Conservation (phyloP, 2,797 vertebrate genomes). For the Lagodon rhomboides region DNA sequence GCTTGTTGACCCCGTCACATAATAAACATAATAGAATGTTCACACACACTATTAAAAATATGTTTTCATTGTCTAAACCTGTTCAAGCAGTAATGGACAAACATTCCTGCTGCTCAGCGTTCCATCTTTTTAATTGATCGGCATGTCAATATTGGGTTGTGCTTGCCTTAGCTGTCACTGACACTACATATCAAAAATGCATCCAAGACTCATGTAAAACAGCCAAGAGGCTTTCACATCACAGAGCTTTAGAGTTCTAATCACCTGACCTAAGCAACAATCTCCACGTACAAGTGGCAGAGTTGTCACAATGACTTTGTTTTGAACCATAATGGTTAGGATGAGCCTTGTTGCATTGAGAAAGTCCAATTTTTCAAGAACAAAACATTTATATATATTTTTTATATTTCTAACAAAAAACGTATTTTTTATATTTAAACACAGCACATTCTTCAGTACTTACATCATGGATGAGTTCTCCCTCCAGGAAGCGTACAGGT, state of each 20-base stretch:
- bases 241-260: rapidly evolving
- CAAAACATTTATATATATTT: too few species aligned
- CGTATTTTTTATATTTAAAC: not conserved
- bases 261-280: too few species aligned
- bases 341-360: not conserved
- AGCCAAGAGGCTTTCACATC: not conserved
- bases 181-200: constrained; percentile 1
- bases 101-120: constrained; percentile 19
- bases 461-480: constrained; percentile 98
- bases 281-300: not conserved
- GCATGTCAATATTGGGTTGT: not conserved
- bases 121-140: not conserved
- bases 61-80: constrained; percentile 3
- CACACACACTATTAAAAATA: not conserved
- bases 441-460: constrained; percentile 75
- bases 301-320: not conserved
- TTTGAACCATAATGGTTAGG: not conserved
- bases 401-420: not conserved
- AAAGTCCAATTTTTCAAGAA: not conserved
- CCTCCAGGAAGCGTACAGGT: constrained; percentile 98
- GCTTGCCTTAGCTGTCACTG: not conserved
- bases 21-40: not conserved
- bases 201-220: not conserved
- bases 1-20: not conserved
- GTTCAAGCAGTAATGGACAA: not conserved